A percentile compares a stretch with the other conserved stretches of the same genome.
phyloP scores from a whole-genome alignment of 2,113 vertebrate species.

The Megaceryle maxima region DNA sequence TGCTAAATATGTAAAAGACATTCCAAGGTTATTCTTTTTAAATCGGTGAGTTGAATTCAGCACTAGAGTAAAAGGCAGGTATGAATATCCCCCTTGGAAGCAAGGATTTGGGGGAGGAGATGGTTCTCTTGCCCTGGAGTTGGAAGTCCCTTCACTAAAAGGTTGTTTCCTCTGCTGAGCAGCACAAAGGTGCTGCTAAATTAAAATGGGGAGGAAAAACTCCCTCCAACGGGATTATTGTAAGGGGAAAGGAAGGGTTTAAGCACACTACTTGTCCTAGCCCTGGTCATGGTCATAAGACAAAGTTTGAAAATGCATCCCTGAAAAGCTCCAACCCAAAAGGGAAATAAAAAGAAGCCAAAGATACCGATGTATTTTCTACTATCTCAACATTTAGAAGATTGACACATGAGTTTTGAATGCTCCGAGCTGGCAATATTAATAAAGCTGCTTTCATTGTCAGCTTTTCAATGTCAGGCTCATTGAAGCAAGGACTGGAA shows the following conservation, averaged over 20 bases:
- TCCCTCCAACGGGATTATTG: neutral
- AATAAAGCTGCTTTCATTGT: constrained; percentile 43
- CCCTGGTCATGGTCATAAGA: neutral
- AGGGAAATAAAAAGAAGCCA: constrained; percentile 26
- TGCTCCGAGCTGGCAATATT: neutral
- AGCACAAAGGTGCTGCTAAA: neutral
- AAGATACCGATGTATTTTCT: neutral
- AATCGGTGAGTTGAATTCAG: neutral
- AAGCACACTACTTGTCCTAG: neutral
- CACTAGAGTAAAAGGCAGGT: neutral
- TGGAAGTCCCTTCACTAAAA: neutral
- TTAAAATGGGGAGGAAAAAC: neutral
- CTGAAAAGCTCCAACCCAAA: neutral
- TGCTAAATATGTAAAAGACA: neutral
- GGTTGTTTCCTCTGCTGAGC: neutral
- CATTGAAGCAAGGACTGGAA: constrained; percentile 26
- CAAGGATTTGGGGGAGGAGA: neutral
- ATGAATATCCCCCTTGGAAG: neutral
- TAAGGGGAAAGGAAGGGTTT: neutral
- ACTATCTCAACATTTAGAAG: neutral
- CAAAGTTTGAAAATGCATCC: neutral
- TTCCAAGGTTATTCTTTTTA: constrained; percentile 16
- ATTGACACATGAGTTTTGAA: neutral
- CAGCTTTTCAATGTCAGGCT: constrained; percentile 41
- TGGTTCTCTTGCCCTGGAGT: neutral